Evolutionary conservation across 1,140 invertebrate species (phyloP), one percentile per base, ranked within the genome.

Genomic region (Drosophila subobscura): DNA sequence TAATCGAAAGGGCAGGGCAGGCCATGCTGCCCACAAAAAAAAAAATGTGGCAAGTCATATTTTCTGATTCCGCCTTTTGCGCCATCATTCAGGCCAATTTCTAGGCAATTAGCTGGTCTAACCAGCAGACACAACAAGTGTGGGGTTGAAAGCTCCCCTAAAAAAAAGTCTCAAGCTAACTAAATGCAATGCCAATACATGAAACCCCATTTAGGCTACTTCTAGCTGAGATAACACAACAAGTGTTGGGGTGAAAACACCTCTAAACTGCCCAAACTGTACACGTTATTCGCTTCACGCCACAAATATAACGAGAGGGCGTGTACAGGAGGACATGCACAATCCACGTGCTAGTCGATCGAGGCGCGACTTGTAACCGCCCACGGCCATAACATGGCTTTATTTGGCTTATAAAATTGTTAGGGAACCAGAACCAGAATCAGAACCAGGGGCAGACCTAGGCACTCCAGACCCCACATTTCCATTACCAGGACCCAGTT

Each of bases 391-490:
- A 83, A 81, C 79, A 83, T 74, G 79, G 79, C 79, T 81, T 81
- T 78, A 81, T 81, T 81, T 81, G 79, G 79, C 79, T 81, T 83
- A 83, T 83, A 83, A 37, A 78, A 81, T 81, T 80, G 78, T 77
- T 81, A 29, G 73, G 57, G 59, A 20, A 20, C 16, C 16, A 20
- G 16, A 20, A 20, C 16, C 1, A 20, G 54, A 27, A 10, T 2
- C 33, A 10, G 33, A 37, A 37, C 33, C 33, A 10, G 10, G 10
- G 33, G 33, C 33, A 37, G 8, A 33, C 29, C 29, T 33, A 33
- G 29, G 29, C n/a, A n/a, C n/a, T n/a, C n/a, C 29, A 10, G 33
- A 10, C 33, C 7, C 6, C 27, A 1, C 29, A 33, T 10, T 33
- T 33, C 8, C 10, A 37, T 37, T 12, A 1, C 23, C 64, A 51